Conservation (phyloP, 2,797 vertebrate genomes). For the Zalophus californianus region DNA sequence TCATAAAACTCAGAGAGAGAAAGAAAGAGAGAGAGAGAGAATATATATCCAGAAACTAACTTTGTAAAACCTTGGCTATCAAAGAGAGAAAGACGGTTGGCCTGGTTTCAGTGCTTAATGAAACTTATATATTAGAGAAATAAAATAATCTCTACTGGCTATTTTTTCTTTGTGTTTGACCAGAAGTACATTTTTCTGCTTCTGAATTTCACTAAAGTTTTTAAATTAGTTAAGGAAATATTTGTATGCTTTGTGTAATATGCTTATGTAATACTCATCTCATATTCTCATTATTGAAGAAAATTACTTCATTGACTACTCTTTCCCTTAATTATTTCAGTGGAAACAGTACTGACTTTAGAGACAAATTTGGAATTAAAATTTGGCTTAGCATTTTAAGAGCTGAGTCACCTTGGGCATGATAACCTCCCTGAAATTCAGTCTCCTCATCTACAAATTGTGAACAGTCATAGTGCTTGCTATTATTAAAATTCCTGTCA, state of each 20-base stretch:
- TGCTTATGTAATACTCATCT: not conserved
- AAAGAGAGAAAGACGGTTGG: conserved; percentile 75
- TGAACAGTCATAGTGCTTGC: not conserved
- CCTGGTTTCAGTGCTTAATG: conserved; percentile 73
- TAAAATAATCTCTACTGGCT: conserved; percentile 67
- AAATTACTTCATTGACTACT: not conserved
- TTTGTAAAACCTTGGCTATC: conserved; percentile 75
- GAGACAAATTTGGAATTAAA: conserved; percentile 19
- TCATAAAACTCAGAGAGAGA: not conserved
- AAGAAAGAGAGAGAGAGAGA: not conserved
- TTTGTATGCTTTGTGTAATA: not conserved
- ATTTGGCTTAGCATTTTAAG: not conserved
- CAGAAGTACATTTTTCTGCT: not conserved
- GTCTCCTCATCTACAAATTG: not conserved
- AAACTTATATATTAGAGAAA: conserved; percentile 67
- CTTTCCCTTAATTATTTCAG: conserved; percentile 14
- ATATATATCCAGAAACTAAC: conserved; percentile 41
- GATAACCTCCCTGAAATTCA: not conserved
- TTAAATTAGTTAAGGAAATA: conserved; percentile 15
- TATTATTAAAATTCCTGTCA: not conserved
- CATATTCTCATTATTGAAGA: conserved; percentile 16
- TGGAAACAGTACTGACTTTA: conserved; percentile 21
- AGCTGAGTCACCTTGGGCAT: not conserved
- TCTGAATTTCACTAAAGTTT: not conserved
- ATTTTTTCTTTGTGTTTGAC: conserved; percentile 21